Conservation (phyloP, 1,140 invertebrate genomes). For the Drosophila ercepeae region DNA sequence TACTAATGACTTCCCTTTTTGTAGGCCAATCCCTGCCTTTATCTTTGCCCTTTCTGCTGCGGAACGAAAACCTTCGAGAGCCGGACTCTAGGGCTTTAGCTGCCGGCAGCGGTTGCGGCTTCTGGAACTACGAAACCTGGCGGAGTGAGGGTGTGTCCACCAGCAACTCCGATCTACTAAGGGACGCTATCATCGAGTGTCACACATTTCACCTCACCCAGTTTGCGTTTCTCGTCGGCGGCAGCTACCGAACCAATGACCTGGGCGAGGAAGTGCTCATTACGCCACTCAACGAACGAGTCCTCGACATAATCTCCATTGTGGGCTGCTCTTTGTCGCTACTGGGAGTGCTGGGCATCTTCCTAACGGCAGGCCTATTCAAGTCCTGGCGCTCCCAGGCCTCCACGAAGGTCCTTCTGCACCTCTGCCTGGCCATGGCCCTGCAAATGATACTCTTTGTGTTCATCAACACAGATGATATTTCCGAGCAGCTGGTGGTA, state of each 20-base stretch:
- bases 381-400: slow-evolving; percentile 86
- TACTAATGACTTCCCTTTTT: neutral
- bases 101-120: slow-evolving; percentile 67
- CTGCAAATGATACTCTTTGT: slow-evolving; percentile 83
- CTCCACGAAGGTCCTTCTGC: slow-evolving; percentile 86
- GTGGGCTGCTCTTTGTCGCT: slow-evolving; percentile 86
- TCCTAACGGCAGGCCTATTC: slow-evolving; percentile 86
- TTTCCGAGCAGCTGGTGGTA: slow-evolving; percentile 79
- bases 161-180: slow-evolving; percentile 30
- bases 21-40: slow-evolving; percentile 36
- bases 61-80: slow-evolving; percentile 63
- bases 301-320: slow-evolving; percentile 86
- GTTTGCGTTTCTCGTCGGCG: slow-evolving; percentile 86
- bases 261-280: slow-evolving; percentile 70
- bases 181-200: slow-evolving; percentile 83
- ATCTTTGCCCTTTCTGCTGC: slow-evolving; percentile 57
- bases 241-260: slow-evolving; percentile 66
- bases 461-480: slow-evolving; percentile 84
- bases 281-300: slow-evolving; percentile 82
- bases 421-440: slow-evolving; percentile 85
- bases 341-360: slow-evolving; percentile 85
- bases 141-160: slow-evolving; percentile 56
- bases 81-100: slow-evolving; percentile 35
- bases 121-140: slow-evolving; percentile 80
- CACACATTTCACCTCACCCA: slow-evolving; percentile 87